These are phyloP conservation scores for Cyclina sinensis DNA, from an alignment of 1,140 invertebrate species.

Conservation along the genomic window DNA sequence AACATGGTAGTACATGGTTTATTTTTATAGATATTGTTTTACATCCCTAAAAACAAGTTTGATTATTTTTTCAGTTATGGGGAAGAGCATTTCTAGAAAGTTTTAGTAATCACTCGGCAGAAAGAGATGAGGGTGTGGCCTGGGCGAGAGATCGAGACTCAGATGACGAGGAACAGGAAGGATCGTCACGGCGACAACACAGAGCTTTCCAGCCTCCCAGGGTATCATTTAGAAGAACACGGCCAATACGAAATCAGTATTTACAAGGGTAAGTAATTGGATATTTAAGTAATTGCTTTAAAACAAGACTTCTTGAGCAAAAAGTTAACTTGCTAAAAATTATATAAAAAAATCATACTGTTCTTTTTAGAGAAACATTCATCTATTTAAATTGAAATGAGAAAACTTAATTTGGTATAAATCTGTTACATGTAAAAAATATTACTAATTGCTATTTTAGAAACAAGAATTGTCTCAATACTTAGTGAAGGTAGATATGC, in stretches of 20 bases:
- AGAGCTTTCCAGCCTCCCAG: constrained; percentile 59
- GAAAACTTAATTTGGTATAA: no score
- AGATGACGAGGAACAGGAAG: constrained; percentile 67
- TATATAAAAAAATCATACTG: no score
- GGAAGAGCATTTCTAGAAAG: constrained; percentile 76
- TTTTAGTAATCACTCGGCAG: constrained; percentile 70
- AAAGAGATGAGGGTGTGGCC: constrained; percentile 65
- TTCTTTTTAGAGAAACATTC: background rate
- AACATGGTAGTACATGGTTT: no score
- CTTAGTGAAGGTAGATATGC: no score
- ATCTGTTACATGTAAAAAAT: no score
- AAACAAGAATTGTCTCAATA: no score
- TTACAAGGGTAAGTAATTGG: constrained; percentile 76
- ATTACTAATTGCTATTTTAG: no score
- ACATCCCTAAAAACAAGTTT: no score
- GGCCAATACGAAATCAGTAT: constrained; percentile 74
- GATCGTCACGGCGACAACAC: constrained; percentile 36
- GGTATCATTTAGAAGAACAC: constrained; percentile 54
- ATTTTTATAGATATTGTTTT: no score
- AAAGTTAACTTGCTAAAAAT: no score
- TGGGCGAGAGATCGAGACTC: constrained; percentile 68
- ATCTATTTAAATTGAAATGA: no score
- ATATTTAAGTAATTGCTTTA: background rate
- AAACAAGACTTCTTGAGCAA: no score
- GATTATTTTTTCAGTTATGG: constrained; percentile 76